Conservation (phyloP, 2,888 invertebrate genomes). For the Keiferia lycopersicella region DNA sequence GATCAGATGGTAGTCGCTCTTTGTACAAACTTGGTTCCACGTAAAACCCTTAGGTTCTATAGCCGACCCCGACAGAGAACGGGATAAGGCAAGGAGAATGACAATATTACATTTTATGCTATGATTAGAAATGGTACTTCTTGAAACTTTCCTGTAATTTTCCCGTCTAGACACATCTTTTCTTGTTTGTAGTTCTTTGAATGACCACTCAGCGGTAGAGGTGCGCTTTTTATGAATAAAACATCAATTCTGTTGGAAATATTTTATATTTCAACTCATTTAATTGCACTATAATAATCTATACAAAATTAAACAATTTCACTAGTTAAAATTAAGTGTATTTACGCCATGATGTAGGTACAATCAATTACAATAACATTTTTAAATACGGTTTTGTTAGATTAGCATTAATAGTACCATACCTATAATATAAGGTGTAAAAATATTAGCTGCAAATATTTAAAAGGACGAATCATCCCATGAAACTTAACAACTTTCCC, state of each 20-base stretch:
- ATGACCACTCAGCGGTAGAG: neutral
- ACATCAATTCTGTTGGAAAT: conserved; percentile 54
- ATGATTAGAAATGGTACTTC: neutral
- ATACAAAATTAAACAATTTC: conserved; percentile 74
- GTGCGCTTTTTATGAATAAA: conserved; percentile 39
- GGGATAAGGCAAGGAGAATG: no score
- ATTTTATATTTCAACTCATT: conserved; percentile 77
- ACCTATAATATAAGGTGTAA: no score
- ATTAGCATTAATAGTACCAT: conserved; percentile 39
- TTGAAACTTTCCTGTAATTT: neutral
- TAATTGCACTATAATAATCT: conserved; percentile 71
- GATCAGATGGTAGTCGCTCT: no score
- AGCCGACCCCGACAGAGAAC: no score
- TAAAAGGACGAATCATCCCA: no score
- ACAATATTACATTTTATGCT: neutral
- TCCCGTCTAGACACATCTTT: neutral
- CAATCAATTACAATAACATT: conserved; percentile 42
- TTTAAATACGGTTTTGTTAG: conserved; percentile 39
- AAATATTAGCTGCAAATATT: no score
- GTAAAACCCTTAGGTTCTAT: no score
- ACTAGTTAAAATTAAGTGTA: conserved; percentile 59
- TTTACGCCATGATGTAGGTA: conserved; percentile 49
- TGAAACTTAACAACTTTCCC: no score
- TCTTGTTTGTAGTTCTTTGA: neutral
- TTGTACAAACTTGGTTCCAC: no score